phyloP scores from a whole-genome alignment of 2,888 invertebrate species.

The Theristus sp. region DNA sequence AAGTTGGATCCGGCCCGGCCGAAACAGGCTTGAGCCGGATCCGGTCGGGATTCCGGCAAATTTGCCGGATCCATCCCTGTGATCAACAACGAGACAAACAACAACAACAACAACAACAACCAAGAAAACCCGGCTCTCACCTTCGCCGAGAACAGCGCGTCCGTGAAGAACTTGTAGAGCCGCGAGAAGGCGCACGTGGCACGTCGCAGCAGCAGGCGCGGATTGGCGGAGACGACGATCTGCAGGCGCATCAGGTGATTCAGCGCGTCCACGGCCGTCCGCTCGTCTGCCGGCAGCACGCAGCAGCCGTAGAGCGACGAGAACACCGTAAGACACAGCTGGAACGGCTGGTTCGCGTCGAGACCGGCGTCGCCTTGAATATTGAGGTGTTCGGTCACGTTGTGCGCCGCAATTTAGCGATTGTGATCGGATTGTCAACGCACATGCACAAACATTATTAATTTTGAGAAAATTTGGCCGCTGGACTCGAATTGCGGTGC shows the following conservation, averaged over 20 bases:
- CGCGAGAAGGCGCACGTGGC: conserved; percentile 69
- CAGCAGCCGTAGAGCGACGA: conserved; percentile 54
- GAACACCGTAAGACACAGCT: conserved; percentile 23
- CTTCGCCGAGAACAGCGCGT: conserved; percentile 70
- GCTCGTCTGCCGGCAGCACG: conserved; percentile 54
- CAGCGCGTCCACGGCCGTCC: conserved; percentile 30
- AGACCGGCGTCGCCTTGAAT: no score
- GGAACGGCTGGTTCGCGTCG: conserved; percentile 23
- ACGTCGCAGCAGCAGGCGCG: conserved; percentile 50
- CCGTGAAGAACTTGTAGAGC: conserved; percentile 67
- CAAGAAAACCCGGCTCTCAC: conserved; percentile 8
- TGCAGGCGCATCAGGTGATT: conserved; percentile 47
- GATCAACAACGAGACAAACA: not conserved
- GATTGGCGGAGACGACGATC: conserved; percentile 43
- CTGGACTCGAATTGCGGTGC: no score
- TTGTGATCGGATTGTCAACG: no score
- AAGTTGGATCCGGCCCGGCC: no score
- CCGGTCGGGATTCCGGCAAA: no score
- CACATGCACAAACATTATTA: no score
- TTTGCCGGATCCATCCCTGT: no score
- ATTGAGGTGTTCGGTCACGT: no score
- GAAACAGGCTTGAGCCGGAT: not conserved
- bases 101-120: not conserved
- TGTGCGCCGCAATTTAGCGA: no score
- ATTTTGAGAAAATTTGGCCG: no score